Conservation (phyloP, 2,797 vertebrate species). For the Danio tinwini region DNA sequence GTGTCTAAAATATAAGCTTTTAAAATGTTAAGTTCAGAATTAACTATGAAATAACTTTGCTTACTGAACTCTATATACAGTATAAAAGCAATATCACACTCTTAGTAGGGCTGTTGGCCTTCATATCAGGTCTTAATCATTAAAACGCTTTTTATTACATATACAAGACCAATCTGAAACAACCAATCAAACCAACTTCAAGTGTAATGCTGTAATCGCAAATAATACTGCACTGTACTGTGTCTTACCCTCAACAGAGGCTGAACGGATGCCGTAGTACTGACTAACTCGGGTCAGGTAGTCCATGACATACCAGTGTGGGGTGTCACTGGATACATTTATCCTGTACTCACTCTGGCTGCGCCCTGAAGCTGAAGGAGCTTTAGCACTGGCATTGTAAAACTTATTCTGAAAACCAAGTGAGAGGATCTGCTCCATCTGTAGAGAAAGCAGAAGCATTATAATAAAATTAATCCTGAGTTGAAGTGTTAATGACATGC, state of each 20-base stretch:
- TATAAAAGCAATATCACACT: too few relatives aligned
- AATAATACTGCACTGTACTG: neutral
- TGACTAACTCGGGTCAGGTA: slow-evolving; percentile 75
- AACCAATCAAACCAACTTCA: neutral
- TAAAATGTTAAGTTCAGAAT: too few relatives aligned
- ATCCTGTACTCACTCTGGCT: slow-evolving; percentile 73
- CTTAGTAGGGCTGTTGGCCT: too few relatives aligned
- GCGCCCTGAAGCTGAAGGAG: slow-evolving; percentile 17
- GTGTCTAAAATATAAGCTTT: too few relatives aligned
- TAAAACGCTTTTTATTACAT: neutral
- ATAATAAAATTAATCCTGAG: neutral
- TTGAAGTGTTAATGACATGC: neutral
- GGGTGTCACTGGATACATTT: slow-evolving; percentile 84
- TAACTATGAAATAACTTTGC: too few relatives aligned
- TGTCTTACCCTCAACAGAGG: slow-evolving; percentile 77
- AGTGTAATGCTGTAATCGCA: neutral
- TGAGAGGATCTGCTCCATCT: slow-evolving; percentile 75
- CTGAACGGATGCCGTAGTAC: slow-evolving; percentile 66
- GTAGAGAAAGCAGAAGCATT: slow-evolving; percentile 18
- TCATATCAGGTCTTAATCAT: neutral
- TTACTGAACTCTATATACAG: too few relatives aligned
- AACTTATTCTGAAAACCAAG: slow-evolving; percentile 84
- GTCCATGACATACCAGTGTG: slow-evolving; percentile 85
- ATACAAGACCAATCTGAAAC: neutral
- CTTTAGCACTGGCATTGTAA: slow-evolving; percentile 72